A percentile compares a stretch with the other conserved stretches of the same genome.
phyloP scores from a whole-genome alignment of 2,888 invertebrate genomes.

The Rosalia funebris region DNA sequence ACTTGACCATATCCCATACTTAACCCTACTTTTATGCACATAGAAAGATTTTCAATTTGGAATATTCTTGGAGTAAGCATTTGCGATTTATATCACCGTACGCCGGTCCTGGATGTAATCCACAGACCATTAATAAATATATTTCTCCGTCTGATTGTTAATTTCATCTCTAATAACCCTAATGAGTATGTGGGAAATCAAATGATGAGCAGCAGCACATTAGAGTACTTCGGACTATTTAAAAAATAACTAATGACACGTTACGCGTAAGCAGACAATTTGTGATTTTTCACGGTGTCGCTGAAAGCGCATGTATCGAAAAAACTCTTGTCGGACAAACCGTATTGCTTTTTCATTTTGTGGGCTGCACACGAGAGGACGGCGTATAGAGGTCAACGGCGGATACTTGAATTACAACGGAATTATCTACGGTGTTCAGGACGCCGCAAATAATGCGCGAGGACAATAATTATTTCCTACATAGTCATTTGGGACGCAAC shows the following conservation, averaged over 20 bases:
- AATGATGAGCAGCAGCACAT: neutral
- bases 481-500: no score
- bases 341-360: neutral
- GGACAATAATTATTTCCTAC: no score
- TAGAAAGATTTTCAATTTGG: no score
- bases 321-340: neutral
- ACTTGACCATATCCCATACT: no score
- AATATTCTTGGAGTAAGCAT: no score
- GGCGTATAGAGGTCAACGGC: neutral
- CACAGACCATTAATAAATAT: neutral
- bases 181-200: conserved; percentile 5
- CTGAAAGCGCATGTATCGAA: neutral
- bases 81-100: no score
- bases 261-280: conserved; percentile 16
- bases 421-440: neutral
- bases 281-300: conserved; percentile 21
- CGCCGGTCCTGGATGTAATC: neutral
- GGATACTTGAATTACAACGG: neutral
- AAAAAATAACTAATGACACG: conserved; percentile 5
- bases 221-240: neutral
- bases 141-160: neutral
- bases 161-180: conserved; percentile 3
- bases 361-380: neutral
- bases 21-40: no score
- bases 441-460: neutral